Evolutionary conservation across 2,797 vertebrate genomes (phyloP).

Genomic region (Spinibarbus caldwelli): DNA sequence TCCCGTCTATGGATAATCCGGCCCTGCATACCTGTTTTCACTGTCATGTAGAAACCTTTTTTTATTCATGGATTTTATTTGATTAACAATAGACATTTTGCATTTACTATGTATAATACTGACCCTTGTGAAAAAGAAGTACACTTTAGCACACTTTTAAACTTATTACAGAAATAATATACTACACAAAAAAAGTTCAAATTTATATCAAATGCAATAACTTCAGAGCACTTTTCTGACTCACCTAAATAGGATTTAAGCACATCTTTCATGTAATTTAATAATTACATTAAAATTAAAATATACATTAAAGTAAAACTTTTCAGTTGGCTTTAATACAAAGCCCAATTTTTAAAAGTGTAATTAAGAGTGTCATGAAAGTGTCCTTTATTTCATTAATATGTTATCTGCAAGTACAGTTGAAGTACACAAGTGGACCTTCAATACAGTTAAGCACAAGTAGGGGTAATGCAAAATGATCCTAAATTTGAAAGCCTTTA

Average conservation of each 20-base stretch:
- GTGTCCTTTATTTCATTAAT: background rate
- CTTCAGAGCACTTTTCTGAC: background rate
- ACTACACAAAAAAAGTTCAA: background rate
- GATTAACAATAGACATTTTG: background rate
- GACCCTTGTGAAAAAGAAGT: background rate
- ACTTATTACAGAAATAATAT: background rate
- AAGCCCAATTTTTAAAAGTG: background rate
- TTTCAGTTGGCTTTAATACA: background rate
- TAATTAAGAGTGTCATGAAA: background rate
- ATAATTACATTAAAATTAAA: background rate
- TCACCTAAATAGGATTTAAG: background rate
- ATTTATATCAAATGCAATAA: background rate
- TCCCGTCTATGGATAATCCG: no score
- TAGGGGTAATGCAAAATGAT: background rate
- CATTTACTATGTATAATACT: background rate
- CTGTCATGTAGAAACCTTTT: background rate
- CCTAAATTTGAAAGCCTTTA: constrained; percentile 15
- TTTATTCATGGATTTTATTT: background rate
- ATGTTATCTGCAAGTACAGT: background rate
- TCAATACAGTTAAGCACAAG: background rate
- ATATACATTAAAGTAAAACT: background rate
- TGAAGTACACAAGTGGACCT: background rate
- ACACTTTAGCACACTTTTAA: background rate
- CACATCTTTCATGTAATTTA: background rate
- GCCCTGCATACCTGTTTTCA: background rate